Evolutionary conservation across 2,888 invertebrate species (phyloP), one percentile per base, ranked within the genome.

Genomic region (Lasius platythorax): DNA sequence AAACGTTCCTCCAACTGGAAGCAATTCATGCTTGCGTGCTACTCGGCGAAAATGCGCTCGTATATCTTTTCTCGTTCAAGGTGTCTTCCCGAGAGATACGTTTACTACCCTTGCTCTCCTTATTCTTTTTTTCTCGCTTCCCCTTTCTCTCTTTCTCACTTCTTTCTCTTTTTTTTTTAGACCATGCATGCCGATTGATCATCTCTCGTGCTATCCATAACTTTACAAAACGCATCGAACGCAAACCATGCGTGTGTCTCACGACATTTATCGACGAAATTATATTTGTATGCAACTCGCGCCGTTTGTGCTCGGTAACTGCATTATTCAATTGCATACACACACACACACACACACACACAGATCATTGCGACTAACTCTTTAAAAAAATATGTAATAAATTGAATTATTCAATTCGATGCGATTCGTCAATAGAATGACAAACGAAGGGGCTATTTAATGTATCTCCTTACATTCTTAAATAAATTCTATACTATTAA

Each of bases 31-130:
- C 64, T 66, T 68, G 40, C 83, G 58, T 72, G 83, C 70, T 40
- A 64, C 76, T 81, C 33, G 75, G 73, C 56, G 86, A 88, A 87
- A 90, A 87, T 85, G 84, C 74, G 82, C 87, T 89, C 90, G 76
- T 90, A 90, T 87, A 88, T 90, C 83, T 89, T 79, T 70, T 43
- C 70, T 46, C 78, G 85, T 88, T 88, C 87, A 87, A 72, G 85
- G 76, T 87, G 82, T 87, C 85, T 87, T 87, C 79, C 75, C 72
- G 68, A 73, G 82, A 85, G 87, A 90, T 86, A 84, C 84, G 89
- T 90, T 90, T 90, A 85, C 90, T 66, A 87, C 58, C 79, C 67
- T 50, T 64, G 11, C 63, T 43, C 58, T 64, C 61, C 56, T 75
- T 64, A 30, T 73, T 56, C 75, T 84, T 76, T 78, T 78, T 64